Conservation (phyloP, 1,140 invertebrate genomes). For the Penaeus chinensis region DNA sequence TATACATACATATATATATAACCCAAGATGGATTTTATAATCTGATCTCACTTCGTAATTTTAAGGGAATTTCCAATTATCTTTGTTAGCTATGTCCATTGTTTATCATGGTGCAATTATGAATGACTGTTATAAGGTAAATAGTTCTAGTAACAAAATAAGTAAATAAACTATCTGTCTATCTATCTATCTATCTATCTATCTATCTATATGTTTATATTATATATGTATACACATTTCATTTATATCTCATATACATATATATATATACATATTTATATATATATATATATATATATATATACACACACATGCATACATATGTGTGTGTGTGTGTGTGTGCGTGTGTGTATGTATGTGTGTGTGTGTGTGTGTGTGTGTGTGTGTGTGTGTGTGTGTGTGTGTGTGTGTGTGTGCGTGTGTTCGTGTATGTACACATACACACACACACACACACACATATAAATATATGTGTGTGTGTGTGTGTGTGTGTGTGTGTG, state of each 20-base stretch:
- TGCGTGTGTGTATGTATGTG: not conserved
- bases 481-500: not conserved
- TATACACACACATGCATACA: no score
- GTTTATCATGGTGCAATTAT: no score
- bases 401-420: not conserved
- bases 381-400: not conserved
- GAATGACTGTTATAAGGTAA: no score
- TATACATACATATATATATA: not conserved
- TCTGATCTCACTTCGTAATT: no score
- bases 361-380: not conserved
- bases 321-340: not conserved
- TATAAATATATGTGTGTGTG: not conserved
- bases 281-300: constrained; percentile 14
- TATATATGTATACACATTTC: not conserved
- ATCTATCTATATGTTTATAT: not conserved
- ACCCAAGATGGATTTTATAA: not conserved
- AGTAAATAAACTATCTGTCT: no score
- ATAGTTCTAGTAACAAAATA: no score
- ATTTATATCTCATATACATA: not conserved
- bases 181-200: not conserved
- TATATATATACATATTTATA: constrained; percentile 22
- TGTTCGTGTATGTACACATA: not conserved
- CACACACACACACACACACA: not conserved
- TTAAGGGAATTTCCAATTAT: no score
- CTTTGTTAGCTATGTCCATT: no score